Conservation (phyloP, 1,140 invertebrate genomes). For the Geopemphigus sp. region DNA sequence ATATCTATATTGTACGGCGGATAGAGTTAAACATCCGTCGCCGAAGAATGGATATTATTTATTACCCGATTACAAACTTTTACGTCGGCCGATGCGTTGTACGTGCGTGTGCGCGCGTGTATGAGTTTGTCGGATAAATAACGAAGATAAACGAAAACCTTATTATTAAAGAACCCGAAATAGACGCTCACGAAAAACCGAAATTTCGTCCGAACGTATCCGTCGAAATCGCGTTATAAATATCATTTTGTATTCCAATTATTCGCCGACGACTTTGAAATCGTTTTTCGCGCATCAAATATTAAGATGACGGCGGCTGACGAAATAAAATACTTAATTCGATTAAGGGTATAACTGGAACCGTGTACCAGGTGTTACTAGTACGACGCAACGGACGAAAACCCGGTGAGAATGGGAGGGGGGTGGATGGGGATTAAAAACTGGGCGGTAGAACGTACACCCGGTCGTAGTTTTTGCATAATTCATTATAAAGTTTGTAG, state of each 20-base stretch:
- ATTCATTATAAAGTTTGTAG: conserved; percentile 46
- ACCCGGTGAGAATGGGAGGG: no score
- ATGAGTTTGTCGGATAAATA: no score
- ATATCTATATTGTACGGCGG: no score
- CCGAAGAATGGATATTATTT: no score
- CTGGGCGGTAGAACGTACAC: conserved; percentile 9
- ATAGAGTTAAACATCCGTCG: no score
- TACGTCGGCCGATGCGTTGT: neutral
- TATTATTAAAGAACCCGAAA: no score
- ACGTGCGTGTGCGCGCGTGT: no score
- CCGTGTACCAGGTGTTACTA: conserved; percentile 38
- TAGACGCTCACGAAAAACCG: no score
- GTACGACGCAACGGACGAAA: conserved; percentile 8
- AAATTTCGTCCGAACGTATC: no score
- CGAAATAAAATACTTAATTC: conserved; percentile 40
- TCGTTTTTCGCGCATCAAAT: conserved; percentile 27
- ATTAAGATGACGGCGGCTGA: conserved; percentile 22
- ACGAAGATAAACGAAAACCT: no score
- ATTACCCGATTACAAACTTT: neutral
- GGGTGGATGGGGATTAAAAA: conserved; percentile 47
- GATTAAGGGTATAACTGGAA: conserved; percentile 30
- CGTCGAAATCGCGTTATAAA: neutral
- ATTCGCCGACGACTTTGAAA: neutral
- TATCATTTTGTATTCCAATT: neutral
- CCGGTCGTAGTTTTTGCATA: conserved; percentile 45